Evolutionary conservation across 2,797 vertebrate species (phyloP), one percentile per base, ranked within the genome.

Genomic region (Cygnus olor): DNA sequence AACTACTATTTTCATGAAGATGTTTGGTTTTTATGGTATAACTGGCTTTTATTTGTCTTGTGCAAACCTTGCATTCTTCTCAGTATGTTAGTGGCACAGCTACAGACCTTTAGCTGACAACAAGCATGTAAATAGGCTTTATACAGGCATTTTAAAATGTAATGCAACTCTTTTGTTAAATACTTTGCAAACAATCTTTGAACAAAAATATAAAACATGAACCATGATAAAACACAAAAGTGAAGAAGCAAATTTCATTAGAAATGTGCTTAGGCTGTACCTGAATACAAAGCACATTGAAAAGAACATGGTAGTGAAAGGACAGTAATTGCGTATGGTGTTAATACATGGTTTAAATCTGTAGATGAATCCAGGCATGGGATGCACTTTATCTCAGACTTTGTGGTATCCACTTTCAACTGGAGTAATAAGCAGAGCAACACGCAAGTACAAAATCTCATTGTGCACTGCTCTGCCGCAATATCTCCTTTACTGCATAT

Each of bases 401-500:
- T 76, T 40, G 17, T 54, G 25, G 13, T 36, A 51, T 58, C 56
- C 85, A 47, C 51, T 56, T 72, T 54, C 30, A 93, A 47, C 34
- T 38, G 24, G 17, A 95, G 40, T 54, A 58, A 61, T 53, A 63
- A 74, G 28, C 13, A 87, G 47, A 83, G 61, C n/a, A 74, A 77
- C 47, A 71, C 2, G 22, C 10, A 70, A 72, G 14, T 34, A 56
- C 32, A 80, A 82, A 87, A 58, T 15, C 44, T 3, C 9, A 78
- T 74, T 80, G 73, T 74, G 57, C 36, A 27, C 25, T 65, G 20
- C 60, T 88, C 27, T 88, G 42, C 10, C 19, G 25, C 65, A 40
- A 17, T 0, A 69, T 4, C 15, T 0, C 0, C 22, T 87, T 68
- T 64, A 89, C 80, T 56, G 34, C 27, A 61, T 25, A 2, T 3